Base-by-base conservation (phyloP, 2,797 vertebrate genomes). In the Pogonophryne albipinna region DNA sequence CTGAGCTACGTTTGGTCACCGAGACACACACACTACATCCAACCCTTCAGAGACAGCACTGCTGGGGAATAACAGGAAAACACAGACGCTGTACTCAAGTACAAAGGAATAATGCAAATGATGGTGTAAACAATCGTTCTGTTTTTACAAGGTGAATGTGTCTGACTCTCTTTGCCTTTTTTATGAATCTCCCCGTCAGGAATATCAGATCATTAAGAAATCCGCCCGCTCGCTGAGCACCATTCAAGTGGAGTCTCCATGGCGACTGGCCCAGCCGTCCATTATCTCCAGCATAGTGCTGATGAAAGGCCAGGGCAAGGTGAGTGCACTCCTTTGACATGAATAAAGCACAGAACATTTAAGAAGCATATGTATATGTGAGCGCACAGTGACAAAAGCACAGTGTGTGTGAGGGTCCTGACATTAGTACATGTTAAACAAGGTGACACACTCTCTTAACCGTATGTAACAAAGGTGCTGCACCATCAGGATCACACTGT, bases 271-370 rank as follows among this genome's bases (percentile, higher is more conserved):
- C 4, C 97, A 98, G 84, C 98, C 98, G 0, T 99, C 98, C 13
- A 98, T 99, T 90, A 99, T 99, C 92, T 99, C 98, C 75, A 99
- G 96, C 74, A 98, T 99, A 0, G 98, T 99, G 73, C 91, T 99
- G 84, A 99, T 99, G 97, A 99, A 99, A 95, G 97, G 98, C 82
- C 97, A 98, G 89, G 97, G 98, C 90, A 99, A 98, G 97, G 98
- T 99, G 93, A 96, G 96, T 69, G 57, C 76, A 45, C 65, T 76
- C 56, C 45, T 53, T 62, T 72, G 60, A 76, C 79, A 79, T 56
- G 11, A 72, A 83, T 78, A 23, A 82, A 70, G 56, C 52, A 49
- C 16, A 38, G 58, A 71, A 42, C 59, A 55, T 56, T 10, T 20
- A 10, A 58, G 20, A n/a, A 38, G 6, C 44, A 45, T 11, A 41